Evolutionary conservation across 2,888 invertebrate genomes (phyloP), one percentile per base, ranked within the genome.

Genomic region (Allacma fusca): DNA sequence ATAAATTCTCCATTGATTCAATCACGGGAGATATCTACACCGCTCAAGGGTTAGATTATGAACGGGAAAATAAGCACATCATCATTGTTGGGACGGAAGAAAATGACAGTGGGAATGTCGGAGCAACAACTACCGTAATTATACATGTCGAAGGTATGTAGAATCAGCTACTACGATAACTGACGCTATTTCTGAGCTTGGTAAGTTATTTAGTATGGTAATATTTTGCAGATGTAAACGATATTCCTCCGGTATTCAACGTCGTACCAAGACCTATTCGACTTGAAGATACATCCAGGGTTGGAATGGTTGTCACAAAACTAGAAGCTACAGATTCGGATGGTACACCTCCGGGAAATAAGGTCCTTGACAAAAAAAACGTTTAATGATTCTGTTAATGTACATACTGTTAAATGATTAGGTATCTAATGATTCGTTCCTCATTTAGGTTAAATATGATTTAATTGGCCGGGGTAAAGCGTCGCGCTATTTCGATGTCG

Each of bases 161-260:
- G 62, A 12, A 23, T 23, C n/a, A n/a, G n/a, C n/a, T n/a, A n/a
- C n/a, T n/a, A n/a, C n/a, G n/a, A n/a, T n/a, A n/a, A n/a, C n/a
- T n/a, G n/a, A n/a, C n/a, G n/a, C n/a, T n/a, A n/a, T n/a, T n/a
- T n/a, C n/a, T n/a, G n/a, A n/a, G n/a, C n/a, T n/a, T n/a, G n/a
- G n/a, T n/a, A n/a, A n/a, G n/a, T n/a, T n/a, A n/a, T n/a, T n/a
- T n/a, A n/a, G n/a, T n/a, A n/a, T n/a, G n/a, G n/a, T n/a, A n/a
- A n/a, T n/a, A n/a, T 83, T 40, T 75, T 21, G 13, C 64, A 67
- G 96, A 96, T 86, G 91, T 92, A 81, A 96, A 96, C 86, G 95
- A 96, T 87, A 92, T 94, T 83, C 91, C 94, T 0, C 96, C 96
- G 7, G 92, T 94, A 72, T 96, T 96, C 86, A 92, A 93, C 0